Conservation (phyloP, 1,140 invertebrate species). For the Pollicipes pollicipes region DNA sequence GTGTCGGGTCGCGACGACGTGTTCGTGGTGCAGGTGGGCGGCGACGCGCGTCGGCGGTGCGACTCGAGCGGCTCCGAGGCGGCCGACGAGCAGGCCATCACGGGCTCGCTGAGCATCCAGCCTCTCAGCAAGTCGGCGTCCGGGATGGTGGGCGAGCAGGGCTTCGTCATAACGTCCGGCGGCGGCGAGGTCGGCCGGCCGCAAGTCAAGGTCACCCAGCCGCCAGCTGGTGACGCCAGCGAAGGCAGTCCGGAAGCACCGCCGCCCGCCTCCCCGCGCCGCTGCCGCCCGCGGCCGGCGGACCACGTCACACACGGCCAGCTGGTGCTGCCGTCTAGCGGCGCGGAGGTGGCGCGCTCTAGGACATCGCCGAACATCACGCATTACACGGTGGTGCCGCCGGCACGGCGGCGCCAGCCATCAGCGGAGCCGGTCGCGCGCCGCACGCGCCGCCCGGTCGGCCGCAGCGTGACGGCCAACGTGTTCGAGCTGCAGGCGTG, state of each 20-base stretch:
- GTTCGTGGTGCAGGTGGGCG: background rate
- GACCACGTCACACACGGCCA: background rate
- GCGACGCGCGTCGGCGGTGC: slow-evolving; percentile 1
- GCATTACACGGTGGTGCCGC: background rate
- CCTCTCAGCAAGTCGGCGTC: slow-evolving; percentile 9
- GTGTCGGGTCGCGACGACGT: slow-evolving; percentile 1
- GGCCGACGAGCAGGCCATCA: slow-evolving; percentile 28
- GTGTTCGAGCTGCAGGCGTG: background rate
- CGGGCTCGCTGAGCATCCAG: slow-evolving; percentile 27
- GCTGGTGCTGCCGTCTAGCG: background rate
- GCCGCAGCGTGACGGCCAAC: background rate
- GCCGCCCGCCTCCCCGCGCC: too few species aligned
- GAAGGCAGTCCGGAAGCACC: too few species aligned
- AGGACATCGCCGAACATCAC: background rate
- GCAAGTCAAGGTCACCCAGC: background rate
- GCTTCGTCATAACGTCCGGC: background rate
- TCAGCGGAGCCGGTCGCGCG: background rate
- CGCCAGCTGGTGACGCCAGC: background rate
- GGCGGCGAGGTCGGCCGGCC: background rate
- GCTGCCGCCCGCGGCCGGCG: too few species aligned
- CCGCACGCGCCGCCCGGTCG: background rate
- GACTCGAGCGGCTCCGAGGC: slow-evolving; percentile 25
- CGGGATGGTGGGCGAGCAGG: background rate
- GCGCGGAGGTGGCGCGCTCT: background rate
- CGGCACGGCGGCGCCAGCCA: too few species aligned